Evolutionary conservation across 2,797 vertebrate genomes (phyloP).

Genomic region (Schizopygopsis malacanthus): DNA sequence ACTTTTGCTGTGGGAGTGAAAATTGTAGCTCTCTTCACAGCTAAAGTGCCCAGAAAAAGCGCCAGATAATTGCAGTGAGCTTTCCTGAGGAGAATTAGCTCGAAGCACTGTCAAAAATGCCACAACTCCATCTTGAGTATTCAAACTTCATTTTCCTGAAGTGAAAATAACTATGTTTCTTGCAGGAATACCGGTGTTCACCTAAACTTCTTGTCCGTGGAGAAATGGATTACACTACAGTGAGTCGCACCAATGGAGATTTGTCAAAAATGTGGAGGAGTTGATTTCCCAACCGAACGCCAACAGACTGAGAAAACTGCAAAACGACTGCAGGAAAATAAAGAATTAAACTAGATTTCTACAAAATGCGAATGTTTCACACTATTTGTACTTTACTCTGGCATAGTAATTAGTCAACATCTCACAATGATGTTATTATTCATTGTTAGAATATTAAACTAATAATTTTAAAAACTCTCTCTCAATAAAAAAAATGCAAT

Average conservation of each 20-base stretch:
- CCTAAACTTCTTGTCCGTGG: background rate
- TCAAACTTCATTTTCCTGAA: slow-evolving; percentile 25
- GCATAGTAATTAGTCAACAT: background rate
- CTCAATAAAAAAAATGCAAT: no score
- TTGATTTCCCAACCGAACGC: background rate
- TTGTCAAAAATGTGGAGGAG: background rate
- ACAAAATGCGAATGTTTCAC: background rate
- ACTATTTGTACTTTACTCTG: background rate
- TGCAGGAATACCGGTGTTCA: background rate
- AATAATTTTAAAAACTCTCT: no score
- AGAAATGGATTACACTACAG: background rate
- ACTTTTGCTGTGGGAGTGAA: slow-evolving; percentile 41
- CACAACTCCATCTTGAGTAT: slow-evolving; percentile 15
- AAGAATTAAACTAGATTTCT: background rate
- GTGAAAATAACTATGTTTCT: slow-evolving; percentile 33
- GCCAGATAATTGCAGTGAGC: slow-evolving; percentile 45
- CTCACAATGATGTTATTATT: background rate
- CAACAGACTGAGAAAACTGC: background rate
- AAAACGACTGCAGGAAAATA: background rate
- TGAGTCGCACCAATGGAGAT: background rate
- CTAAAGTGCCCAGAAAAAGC: slow-evolving; percentile 39
- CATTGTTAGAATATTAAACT: no score
- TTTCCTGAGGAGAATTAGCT: slow-evolving; percentile 37
- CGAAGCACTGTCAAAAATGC: slow-evolving; percentile 43
- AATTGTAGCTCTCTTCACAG: slow-evolving; percentile 50